Evolutionary conservation across 1,140 invertebrate species (phyloP).

Genomic region (Pseudomyrmex concolor): DNA sequence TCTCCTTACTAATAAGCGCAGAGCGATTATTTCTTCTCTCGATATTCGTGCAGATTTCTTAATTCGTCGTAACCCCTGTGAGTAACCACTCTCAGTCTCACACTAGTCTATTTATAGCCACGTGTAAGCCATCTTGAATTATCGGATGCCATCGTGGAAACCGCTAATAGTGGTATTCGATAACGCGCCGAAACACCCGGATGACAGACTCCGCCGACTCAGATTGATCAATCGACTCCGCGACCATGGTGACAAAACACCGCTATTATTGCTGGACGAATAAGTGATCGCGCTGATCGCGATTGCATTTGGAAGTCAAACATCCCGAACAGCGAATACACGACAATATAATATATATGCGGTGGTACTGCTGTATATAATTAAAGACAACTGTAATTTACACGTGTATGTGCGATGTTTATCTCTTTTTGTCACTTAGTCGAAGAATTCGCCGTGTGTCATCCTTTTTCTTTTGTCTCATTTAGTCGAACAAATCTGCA

Average conservation of each 20-base stretch:
- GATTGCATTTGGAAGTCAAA: background rate
- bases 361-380: background rate
- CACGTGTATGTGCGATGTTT: background rate
- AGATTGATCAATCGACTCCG: conserved; percentile 39
- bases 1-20: background rate
- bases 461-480: too few relatives aligned
- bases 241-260: conserved; percentile 22
- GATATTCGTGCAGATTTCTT: conserved; percentile 7
- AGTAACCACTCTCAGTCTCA: conserved; percentile 42
- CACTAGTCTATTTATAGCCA: conserved; percentile 47
- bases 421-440: background rate
- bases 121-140: conserved; percentile 54
- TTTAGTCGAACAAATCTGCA: background rate
- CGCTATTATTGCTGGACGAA: conserved; percentile 6
- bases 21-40: background rate
- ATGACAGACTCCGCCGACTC: conserved; percentile 33
- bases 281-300: background rate
- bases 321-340: background rate
- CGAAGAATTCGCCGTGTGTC: too few relatives aligned
- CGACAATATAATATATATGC: too few relatives aligned
- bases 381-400: background rate
- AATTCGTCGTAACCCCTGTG: conserved; percentile 3
- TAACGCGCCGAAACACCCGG: conserved; percentile 56
- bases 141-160: conserved; percentile 55
- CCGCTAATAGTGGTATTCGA: conserved; percentile 57